A percentile compares a stretch with the other conserved stretches of the same genome.
Evolutionary conservation across 2,797 vertebrate species (phyloP).

Genomic region (Muscicapa striata): DNA sequence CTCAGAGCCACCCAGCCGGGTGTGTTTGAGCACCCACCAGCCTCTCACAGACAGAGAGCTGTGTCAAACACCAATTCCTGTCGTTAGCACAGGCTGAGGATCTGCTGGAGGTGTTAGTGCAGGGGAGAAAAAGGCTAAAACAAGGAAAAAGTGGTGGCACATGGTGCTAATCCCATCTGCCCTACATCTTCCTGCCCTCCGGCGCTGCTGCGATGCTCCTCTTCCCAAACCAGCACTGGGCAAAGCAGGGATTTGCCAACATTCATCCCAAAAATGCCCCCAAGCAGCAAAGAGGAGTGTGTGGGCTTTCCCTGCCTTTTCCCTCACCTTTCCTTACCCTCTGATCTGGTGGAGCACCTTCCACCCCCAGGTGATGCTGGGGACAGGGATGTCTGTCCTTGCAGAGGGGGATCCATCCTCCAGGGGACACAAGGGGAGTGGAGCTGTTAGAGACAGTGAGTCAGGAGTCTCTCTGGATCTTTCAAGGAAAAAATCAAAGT

Average conservation of each 20-base stretch:
- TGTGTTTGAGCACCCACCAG: not conserved
- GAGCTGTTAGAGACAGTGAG: too few relatives aligned
- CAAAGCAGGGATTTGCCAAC: not conserved
- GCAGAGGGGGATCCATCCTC: rapidly evolving
- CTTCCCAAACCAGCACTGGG: not conserved
- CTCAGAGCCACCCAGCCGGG: not conserved
- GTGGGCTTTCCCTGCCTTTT: not conserved
- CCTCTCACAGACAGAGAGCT: not conserved
- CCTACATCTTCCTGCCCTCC: rapidly evolving
- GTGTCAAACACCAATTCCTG: not conserved
- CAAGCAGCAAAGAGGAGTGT: not conserved
- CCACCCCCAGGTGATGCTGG: not conserved
- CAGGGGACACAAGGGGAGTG: too few relatives aligned
- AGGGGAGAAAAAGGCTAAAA: not conserved
- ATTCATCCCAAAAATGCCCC: not conserved
- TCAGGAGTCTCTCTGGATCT: too few relatives aligned
- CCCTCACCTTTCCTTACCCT: rapidly evolving
- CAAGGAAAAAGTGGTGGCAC: not conserved
- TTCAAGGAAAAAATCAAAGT: too few relatives aligned
- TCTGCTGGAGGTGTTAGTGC: not conserved
- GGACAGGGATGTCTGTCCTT: not conserved
- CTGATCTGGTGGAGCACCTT: not conserved
- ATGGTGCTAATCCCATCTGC: not conserved
- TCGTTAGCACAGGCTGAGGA: not conserved
- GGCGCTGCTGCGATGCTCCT: not conserved